Evolutionary conservation across 1,140 invertebrate species (phyloP), one percentile per base, ranked within the genome.

Genomic region (Gonatopus flavifemur): DNA sequence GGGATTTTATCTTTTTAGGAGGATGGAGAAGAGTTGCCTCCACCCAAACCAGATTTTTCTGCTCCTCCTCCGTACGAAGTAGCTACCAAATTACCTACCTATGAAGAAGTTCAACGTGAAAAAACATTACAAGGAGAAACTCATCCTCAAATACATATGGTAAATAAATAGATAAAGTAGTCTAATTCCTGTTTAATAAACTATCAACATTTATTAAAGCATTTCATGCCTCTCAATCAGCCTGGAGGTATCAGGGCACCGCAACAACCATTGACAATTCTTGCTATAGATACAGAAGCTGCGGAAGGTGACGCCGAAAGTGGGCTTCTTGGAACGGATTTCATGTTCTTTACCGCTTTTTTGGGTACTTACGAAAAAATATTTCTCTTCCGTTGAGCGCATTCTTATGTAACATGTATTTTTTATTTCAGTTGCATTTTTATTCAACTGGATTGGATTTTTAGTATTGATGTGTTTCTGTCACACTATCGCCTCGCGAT

Each of bases 391-490:
- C 18, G 24, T 15, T 21, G 22, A 4, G 0, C n/a, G 22, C 16
- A 4, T 30, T 35, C 54, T 32, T 43, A 28, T 12, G 35, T 42
- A 50, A 33, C 41, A 55, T 52, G 32, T 13, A 50, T 12, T 41
- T 15, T 32, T n/a, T 33, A 13, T 67, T 69, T 37, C 68, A 88
- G 88, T 92, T 70, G 87, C 90, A 55, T 93, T 93, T 72, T 80
- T 93, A 20, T 96, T 96, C 78, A 96, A 96, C 77, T 96, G 93
- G 94, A 91, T 96, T 69, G 94, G 94, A 38, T 94, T 96, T 70
- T 77, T 96, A 41, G 80, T 94, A 59, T 79, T 94, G 43, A 90
- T 94, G 83, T 96, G 93, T 67, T 92, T 95, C 77, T 94, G 92
- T 72, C 92, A 94, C 69, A 95, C 93, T 30, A 91, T 95, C 66